Base-by-base conservation (phyloP, 2,888 invertebrate species). In the Tetrapedia diversipes region DNA sequence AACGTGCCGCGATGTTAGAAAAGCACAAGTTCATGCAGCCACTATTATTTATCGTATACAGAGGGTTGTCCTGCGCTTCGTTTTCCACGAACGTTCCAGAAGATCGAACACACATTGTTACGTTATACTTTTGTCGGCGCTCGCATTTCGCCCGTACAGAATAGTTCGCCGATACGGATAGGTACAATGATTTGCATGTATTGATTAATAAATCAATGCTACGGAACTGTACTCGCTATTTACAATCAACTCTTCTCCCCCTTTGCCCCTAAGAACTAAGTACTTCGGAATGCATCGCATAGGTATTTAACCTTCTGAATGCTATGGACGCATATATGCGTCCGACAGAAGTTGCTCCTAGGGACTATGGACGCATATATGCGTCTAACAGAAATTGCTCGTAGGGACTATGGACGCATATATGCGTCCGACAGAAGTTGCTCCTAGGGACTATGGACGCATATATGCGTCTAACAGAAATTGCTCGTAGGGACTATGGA, bases 21-120 rank as follows among this genome's bases (percentile, higher is more conserved):
- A 90, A 89, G 87, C 81, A 89, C 90, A 89, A 89, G 83, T 89
- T 90, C 90, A 90, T 87, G 86, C 85, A 82, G 76, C 85, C 72
- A 82, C 89, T 88, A 90, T 90, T 90, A 90, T 88, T 90, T 89
- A 90, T 82, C 85, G 77, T 68, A 81, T 76, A 74, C 68, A 80
- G 77, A 72, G 80, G 81, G 79, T n/a, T 84, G 82, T 86, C 77
- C 80, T 72, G 61, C 69, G 64, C 65, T 80, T 45, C 76, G 64
- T 81, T 83, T 71, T 85, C 83, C 51, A 75, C 76, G 78, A 83
- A 75, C 85, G 85, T 89, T 87, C 84, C 83, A 83, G 80, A 81
- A 86, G 85, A 89, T 86, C 85, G 80, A 79, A 81, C 86, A 84
- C 75, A 80, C 84, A 87, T 89, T 87, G 88, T 88, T 87, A 80